Percentiles rank a stretch among this genome's conserved stretches.
Conservation (phyloP, 2,888 invertebrate genomes). For the Drosophila vallismaia region DNA sequence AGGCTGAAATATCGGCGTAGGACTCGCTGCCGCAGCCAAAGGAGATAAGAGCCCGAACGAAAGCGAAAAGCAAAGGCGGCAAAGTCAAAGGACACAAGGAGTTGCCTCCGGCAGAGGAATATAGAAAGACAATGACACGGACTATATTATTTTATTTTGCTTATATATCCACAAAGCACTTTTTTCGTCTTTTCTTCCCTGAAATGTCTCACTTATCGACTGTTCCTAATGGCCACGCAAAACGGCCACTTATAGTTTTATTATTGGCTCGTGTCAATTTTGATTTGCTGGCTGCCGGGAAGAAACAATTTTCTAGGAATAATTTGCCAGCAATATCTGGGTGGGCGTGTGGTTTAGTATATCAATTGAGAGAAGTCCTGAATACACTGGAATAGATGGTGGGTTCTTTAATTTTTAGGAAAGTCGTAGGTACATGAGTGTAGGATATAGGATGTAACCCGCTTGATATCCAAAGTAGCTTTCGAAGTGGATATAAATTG, state of each 20-base stretch:
- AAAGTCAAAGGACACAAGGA: conserved; percentile 42
- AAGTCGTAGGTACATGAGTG: neutral
- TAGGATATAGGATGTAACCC: no score
- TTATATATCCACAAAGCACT: neutral
- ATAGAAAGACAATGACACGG: conserved; percentile 37
- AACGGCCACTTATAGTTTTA: conserved; percentile 76
- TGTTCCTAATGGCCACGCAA: conserved; percentile 64
- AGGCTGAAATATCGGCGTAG: conserved; percentile 61
- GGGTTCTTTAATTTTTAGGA: neutral
- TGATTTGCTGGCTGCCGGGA: conserved; percentile 57
- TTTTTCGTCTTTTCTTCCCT: neutral
- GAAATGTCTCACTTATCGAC: conserved; percentile 49
- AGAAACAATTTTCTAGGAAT: conserved; percentile 59
- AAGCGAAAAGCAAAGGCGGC: conserved; percentile 21
- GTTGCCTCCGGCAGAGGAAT: conserved; percentile 51
- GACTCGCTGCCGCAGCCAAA: conserved; percentile 12
- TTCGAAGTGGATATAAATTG: neutral
- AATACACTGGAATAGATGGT: neutral
- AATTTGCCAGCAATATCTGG: conserved; percentile 58
- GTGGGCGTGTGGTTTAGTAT: conserved; percentile 34
- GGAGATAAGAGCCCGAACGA: conserved; percentile 27
- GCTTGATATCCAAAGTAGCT: neutral
- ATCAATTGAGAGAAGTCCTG: conserved; percentile 13
- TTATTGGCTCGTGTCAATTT: conserved; percentile 65
- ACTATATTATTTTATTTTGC: conserved; percentile 17